Evolutionary conservation across 2,113 vertebrate species (phyloP), one percentile per base, ranked within the genome.

Genomic region (Chaetorhynchus papuensis): DNA sequence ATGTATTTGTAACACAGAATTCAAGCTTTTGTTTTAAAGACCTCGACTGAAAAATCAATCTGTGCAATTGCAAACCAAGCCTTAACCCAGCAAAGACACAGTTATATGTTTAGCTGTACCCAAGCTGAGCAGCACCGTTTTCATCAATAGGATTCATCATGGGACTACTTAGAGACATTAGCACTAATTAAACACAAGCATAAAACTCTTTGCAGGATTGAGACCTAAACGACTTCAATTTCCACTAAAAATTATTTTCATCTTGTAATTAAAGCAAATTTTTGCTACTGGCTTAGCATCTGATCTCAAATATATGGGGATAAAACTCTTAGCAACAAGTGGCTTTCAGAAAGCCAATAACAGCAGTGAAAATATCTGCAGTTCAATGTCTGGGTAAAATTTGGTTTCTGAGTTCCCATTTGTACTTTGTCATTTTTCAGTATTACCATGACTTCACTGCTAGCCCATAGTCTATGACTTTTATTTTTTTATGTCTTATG

Each of bases 151-250:
- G 69, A 91, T 93, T 78, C 86, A 68, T 90, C 93, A 37, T 44
- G 96, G 89, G 94, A 93, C 83, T 92, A 75, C 83, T 89, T 93
- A 94, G 86, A 83, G 72, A 91, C 52, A 75, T 96, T 95, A 94
- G 81, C 80, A 44, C 76, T 92, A 96, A 92, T 94, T 96, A 95
- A 96, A 92, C 76, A 94, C 42, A 44, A 87, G 33, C 64, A 87
- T 87, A 87, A 96, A 94, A 91, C 44, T 92, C 80, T 95, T 93
- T 68, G 30, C 72, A 94, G 72, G 52, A 87, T 47, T 91, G 60
- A 95, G 80, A 94, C 83, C 91, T 87, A 94, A 90, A 87, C 0
- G 4, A 89, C 89, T 92, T 96, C 68, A 83, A 54, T 78, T 94
- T 91, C 86, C 83, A 96, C 72, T 91, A 92, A 92, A 95, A 95